phyloP scores from a whole-genome alignment of 2,888 invertebrate genomes.

The Tolmerus cingulatus region DNA sequence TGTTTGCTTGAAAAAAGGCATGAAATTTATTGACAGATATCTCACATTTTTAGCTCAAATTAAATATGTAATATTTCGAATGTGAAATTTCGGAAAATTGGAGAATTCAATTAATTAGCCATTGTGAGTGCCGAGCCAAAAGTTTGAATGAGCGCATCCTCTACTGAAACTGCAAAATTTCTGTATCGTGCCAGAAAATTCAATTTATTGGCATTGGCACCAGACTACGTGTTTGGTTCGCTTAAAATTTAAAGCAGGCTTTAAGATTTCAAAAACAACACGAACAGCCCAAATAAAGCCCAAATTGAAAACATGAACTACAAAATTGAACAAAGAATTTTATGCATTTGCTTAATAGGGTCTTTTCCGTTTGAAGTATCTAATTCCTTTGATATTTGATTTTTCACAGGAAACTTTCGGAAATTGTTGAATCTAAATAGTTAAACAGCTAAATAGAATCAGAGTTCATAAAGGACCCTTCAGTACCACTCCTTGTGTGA shows the following conservation, averaged over 20 bases:
- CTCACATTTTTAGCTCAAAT: too few relatives aligned
- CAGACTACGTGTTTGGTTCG: not conserved
- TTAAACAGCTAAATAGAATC: not conserved
- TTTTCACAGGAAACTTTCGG: not conserved
- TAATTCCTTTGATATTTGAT: not conserved
- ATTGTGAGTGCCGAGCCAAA: not conserved
- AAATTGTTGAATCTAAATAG: not conserved
- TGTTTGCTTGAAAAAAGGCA: too few relatives aligned
- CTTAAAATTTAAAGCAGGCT: not conserved
- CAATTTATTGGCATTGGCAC: not conserved
- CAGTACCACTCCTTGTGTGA: not conserved
- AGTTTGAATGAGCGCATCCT: not conserved
- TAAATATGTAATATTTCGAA: too few relatives aligned
- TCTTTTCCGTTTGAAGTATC: not conserved
- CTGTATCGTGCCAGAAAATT: not conserved
- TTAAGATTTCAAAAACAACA: not conserved
- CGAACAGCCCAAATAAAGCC: not conserved
- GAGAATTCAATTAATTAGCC: not conserved
- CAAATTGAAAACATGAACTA: not conserved
- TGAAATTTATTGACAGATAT: too few relatives aligned
- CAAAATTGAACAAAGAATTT: not conserved
- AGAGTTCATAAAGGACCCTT: not conserved
- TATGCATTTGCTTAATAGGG: not conserved
- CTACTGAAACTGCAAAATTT: not conserved
- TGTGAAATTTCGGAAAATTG: too few relatives aligned